Evolutionary conservation across 2,113 vertebrate species (phyloP).

Genomic region (Corvus hawaiiensis): DNA sequence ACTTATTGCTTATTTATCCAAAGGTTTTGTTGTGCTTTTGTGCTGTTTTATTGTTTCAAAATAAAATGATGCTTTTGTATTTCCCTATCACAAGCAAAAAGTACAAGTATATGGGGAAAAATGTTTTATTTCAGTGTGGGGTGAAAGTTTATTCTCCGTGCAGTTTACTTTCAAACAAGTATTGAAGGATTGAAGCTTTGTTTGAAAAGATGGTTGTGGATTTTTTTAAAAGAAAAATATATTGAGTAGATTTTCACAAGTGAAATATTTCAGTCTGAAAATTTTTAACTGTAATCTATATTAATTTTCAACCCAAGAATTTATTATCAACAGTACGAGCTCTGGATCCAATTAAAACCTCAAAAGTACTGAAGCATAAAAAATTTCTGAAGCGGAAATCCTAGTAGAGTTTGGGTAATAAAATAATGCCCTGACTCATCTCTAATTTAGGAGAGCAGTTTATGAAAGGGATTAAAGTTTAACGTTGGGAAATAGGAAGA

Average conservation of each 20-base stretch:
- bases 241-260: neutral
- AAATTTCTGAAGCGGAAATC: neutral
- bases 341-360: neutral
- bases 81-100: neutral
- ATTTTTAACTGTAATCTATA: neutral
- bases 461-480: conserved; percentile 43
- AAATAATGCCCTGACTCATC: conserved; percentile 27
- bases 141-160: neutral
- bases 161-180: neutral
- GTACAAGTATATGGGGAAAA: neutral
- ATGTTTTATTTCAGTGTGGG: neutral
- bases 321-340: neutral
- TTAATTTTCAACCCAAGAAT: neutral
- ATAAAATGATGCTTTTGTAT: neutral
- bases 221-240: neutral
- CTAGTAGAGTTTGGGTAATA: neutral
- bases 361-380: neutral
- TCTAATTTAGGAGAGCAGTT: conserved; percentile 35
- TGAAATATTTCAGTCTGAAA: neutral
- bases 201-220: neutral
- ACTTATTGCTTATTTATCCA: neutral
- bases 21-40: neutral
- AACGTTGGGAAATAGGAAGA: neutral
- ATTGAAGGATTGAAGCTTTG: neutral
- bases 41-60: neutral